phyloP scores from a whole-genome alignment of 2,888 invertebrate species.

The Phymatocera aterrima region DNA sequence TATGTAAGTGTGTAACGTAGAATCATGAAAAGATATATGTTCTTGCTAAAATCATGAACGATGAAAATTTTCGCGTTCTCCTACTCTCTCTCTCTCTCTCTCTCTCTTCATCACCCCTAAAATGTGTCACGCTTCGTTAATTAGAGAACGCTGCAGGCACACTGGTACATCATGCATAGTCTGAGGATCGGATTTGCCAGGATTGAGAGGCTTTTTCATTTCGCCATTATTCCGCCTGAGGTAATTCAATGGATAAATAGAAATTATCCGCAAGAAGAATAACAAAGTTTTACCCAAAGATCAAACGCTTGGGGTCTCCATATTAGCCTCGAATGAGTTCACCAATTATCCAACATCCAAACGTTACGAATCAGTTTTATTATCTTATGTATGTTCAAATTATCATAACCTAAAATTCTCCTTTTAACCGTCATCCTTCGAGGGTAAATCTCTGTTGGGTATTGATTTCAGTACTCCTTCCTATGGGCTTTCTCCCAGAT shows the following conservation, averaged over 20 bases:
- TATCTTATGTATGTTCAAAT: no score
- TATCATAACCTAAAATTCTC: no score
- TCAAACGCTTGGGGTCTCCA: neutral
- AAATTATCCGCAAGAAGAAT: neutral
- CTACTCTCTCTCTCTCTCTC: neutral
- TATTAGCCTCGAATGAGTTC: no score
- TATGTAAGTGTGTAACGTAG: neutral
- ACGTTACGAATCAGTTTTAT: no score
- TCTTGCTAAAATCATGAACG: neutral
- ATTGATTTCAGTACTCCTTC: no score
- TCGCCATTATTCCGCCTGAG: neutral
- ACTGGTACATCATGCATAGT: constrained; percentile 3
- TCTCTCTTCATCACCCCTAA: no score
- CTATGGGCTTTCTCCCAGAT: no score
- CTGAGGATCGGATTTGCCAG: neutral
- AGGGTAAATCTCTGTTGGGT: no score
- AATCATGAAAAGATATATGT: neutral
- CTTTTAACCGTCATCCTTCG: no score
- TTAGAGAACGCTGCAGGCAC: constrained; percentile 5
- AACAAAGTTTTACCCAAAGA: constrained; percentile 7
- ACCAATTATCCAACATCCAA: no score
- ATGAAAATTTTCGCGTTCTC: neutral
- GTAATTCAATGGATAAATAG: constrained; percentile 17
- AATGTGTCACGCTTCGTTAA: constrained; percentile 17
- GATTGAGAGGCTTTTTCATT: constrained; percentile 16